phyloP scores from a whole-genome alignment of 2,113 vertebrate species.

The Corvus moneduloides region DNA sequence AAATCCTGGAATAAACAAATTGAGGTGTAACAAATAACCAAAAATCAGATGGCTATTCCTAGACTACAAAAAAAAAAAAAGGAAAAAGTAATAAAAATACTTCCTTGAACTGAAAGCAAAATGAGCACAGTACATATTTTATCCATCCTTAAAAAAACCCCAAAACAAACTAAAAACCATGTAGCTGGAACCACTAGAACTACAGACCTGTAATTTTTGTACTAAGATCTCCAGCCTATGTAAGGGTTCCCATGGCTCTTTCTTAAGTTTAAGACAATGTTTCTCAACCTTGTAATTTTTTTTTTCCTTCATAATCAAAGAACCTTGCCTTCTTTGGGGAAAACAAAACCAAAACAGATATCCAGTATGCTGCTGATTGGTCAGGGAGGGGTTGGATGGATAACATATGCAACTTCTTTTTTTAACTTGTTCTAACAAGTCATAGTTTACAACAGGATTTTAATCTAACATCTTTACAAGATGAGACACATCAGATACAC shows the following conservation, averaged over 20 bases:
- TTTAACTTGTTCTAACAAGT: background rate
- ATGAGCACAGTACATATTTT: background rate
- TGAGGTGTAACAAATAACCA: background rate
- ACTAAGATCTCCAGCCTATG: background rate
- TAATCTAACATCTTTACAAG: background rate
- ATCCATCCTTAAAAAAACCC: background rate
- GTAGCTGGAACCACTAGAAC: background rate
- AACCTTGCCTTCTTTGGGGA: background rate
- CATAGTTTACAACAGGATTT: background rate
- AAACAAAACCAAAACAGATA: background rate
- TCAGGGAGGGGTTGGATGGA: background rate
- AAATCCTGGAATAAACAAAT: background rate
- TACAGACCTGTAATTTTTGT: background rate
- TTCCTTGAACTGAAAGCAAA: background rate
- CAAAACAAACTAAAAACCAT: background rate
- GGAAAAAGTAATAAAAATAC: background rate
- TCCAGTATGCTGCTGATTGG: rapidly evolving
- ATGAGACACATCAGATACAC: background rate
- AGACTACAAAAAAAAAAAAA: background rate
- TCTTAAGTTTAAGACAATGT: background rate
- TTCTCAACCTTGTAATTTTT: background rate
- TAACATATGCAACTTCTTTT: background rate
- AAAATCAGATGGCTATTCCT: background rate
- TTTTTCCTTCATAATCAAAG: background rate
- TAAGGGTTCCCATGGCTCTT: background rate